Evolutionary conservation across 2,797 vertebrate genomes (phyloP).

Genomic region (Morus bassanus): DNA sequence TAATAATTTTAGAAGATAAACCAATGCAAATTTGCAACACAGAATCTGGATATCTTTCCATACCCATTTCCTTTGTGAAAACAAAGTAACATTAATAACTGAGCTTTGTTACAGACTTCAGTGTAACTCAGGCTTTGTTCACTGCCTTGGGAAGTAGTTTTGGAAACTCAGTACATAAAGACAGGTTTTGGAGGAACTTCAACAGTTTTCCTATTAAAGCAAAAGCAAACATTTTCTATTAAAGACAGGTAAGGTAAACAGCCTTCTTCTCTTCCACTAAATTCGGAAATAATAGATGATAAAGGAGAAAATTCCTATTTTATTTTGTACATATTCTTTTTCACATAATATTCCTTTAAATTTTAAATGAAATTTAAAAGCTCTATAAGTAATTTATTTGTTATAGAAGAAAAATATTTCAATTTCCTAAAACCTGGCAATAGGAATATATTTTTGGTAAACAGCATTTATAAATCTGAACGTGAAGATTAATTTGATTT

Average conservation of each 20-base stretch:
- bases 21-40: background rate
- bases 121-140: background rate
- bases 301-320: background rate
- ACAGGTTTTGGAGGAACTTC: background rate
- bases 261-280: background rate
- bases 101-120: background rate
- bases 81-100: background rate
- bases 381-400: background rate
- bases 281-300: background rate
- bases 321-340: background rate
- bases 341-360: background rate
- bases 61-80: background rate
- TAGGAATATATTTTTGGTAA: background rate
- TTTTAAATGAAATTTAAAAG: background rate
- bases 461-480: background rate
- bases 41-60: background rate
- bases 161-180: background rate
- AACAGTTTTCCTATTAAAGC: background rate
- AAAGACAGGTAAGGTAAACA: background rate
- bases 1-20: background rate
- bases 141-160: background rate
- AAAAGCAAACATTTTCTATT: background rate
- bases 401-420: background rate
- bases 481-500: background rate
- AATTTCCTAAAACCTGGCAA: background rate